A percentile compares a stretch with the other conserved stretches of the same genome.
phyloP scores from a whole-genome alignment of 2,888 invertebrate species.

The Nebria salina region DNA sequence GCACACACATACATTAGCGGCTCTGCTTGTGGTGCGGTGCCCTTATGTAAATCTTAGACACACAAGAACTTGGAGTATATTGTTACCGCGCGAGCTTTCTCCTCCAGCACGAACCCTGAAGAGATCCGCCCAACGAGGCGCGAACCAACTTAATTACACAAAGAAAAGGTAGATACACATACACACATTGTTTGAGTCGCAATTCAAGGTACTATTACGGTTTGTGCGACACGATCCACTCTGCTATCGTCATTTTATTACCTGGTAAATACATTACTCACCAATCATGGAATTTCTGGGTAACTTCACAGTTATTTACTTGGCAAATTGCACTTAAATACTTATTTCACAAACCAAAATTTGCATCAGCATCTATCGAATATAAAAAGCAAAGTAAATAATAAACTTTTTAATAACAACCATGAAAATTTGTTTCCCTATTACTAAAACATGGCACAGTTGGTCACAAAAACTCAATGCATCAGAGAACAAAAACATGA shows the following conservation, averaged over 20 bases:
- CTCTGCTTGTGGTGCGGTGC: not conserved
- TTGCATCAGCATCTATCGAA: no score
- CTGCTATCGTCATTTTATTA: not conserved
- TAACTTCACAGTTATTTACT: not conserved
- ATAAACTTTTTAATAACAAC: not conserved
- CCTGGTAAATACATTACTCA: not conserved
- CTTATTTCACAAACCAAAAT: no score
- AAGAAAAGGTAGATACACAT: constrained; percentile 6
- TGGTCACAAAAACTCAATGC: not conserved
- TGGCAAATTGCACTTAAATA: no score
- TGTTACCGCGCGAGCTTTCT: constrained; percentile 5
- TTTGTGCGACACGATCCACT: not conserved
- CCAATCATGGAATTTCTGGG: not conserved
- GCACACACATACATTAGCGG: constrained; percentile 18
- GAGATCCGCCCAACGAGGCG: constrained; percentile 21
- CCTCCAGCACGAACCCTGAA: not conserved
- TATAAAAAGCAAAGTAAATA: not conserved
- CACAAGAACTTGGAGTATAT: constrained; percentile 13
- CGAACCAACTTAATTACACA: constrained; percentile 19
- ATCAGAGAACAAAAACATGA: not conserved
- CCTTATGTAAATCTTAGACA: constrained; percentile 18
- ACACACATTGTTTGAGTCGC: not conserved
- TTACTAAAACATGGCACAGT: not conserved
- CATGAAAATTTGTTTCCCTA: not conserved
- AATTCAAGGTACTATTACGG: not conserved